Percentiles rank a stretch among this genome's conserved stretches.
These are phyloP conservation scores for Drymodes brunneopygia DNA, from an alignment of 2,113 vertebrate species.

Conservation along the genomic window DNA sequence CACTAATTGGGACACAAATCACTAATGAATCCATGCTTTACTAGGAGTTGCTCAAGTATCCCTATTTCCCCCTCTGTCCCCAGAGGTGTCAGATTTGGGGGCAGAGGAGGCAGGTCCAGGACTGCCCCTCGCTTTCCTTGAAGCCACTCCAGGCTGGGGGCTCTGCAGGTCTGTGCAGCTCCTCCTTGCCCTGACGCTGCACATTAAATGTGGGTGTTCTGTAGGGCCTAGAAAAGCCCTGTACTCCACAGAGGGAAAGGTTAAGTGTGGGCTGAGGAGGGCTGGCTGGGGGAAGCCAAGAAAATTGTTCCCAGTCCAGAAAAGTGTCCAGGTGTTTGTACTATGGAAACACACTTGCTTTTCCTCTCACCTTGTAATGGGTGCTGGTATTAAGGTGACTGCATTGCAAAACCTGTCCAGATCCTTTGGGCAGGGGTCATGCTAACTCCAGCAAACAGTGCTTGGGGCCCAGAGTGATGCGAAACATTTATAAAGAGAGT, in stretches of 20 bases:
- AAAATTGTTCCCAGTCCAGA: not conserved
- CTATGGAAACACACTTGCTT: not conserved
- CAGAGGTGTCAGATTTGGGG: not conserved
- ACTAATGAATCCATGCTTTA: too few species aligned
- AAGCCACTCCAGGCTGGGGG: not conserved
- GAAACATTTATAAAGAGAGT: not conserved
- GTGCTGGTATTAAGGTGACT: not conserved
- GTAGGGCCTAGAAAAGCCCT: not conserved
- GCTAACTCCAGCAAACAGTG: not conserved
- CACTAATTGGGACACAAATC: not conserved
- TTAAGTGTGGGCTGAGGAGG: not conserved
- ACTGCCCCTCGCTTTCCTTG: not conserved
- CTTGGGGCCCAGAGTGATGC: not conserved
- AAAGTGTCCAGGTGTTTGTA: not conserved
- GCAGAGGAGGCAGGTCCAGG: not conserved
- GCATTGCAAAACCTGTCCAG: not conserved
- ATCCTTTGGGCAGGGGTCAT: not conserved
- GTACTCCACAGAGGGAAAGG: not conserved
- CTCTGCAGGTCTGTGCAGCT: not conserved
- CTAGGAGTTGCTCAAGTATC: not conserved
- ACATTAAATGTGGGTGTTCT: fast-evolving
- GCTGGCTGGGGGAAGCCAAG: not conserved
- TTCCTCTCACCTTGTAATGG: not conserved
- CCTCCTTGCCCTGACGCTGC: not conserved
- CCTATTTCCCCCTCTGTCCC: fast-evolving